phyloP scores from a whole-genome alignment of 1,140 invertebrate genomes.

The Cydia fagiglandana region DNA sequence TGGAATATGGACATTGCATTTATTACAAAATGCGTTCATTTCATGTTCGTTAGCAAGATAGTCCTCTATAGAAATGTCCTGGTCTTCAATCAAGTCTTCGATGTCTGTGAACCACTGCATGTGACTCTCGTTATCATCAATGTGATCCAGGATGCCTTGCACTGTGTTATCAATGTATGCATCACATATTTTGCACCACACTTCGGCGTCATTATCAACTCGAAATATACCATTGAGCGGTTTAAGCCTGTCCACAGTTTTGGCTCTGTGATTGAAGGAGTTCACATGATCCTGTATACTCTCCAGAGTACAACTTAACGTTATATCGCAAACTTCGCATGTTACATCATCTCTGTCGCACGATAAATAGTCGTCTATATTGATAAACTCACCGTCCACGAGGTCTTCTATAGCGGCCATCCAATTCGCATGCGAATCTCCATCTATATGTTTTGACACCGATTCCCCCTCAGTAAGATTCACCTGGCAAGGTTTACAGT shows the following conservation, averaged over 20 bases:
- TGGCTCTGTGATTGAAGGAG: slow-evolving; percentile 46
- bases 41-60: slow-evolving; percentile 59
- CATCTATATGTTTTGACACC: slow-evolving; percentile 53
- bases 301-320: slow-evolving; percentile 47
- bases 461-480: slow-evolving; percentile 50
- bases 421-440: slow-evolving; percentile 58
- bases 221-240: slow-evolving; percentile 61
- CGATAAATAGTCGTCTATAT: slow-evolving; percentile 49
- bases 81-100: slow-evolving; percentile 54
- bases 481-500: slow-evolving; percentile 57
- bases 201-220: slow-evolving; percentile 52
- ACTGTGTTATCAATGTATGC: slow-evolving; percentile 53
- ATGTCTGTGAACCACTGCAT: slow-evolving; percentile 59
- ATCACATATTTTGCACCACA: slow-evolving; percentile 66
- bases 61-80: slow-evolving; percentile 54
- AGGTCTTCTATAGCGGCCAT: slow-evolving; percentile 56
- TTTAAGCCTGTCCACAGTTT: slow-evolving; percentile 52
- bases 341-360: slow-evolving; percentile 51
- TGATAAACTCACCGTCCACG: slow-evolving; percentile 59
- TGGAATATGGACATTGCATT: slow-evolving; percentile 51
- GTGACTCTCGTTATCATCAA: slow-evolving; percentile 56
- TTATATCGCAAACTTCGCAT: slow-evolving; percentile 54
- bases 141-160: slow-evolving; percentile 48
- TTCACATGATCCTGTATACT: slow-evolving; percentile 63
- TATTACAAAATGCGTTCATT: slow-evolving; percentile 57